Evolutionary conservation across 2,888 invertebrate species (phyloP), one percentile per base, ranked within the genome.

Genomic region (Orthosia gothica): DNA sequence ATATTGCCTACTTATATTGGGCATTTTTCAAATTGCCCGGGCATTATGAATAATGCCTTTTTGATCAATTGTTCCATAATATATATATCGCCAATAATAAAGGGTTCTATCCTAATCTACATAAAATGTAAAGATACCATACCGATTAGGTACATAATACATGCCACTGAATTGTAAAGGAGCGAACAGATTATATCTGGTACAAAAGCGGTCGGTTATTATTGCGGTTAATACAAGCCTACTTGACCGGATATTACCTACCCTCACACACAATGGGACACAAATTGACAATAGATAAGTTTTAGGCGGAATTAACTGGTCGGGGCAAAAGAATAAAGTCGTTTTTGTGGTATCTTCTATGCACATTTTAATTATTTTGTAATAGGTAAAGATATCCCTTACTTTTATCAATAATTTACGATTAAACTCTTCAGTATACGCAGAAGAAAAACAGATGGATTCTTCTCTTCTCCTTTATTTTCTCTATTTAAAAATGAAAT

Each of bases 161-260:
- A 32, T 67, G 20, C 52, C 55, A 59, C 2, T 58, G 59, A 78
- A 81, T 83, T 72, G 81, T 55, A 74, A 74, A 66, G 69, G 20
- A 70, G 5, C 57, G 57, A 70, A 45, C 50, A 68, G 52, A 76
- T 81, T 70, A 63, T 26, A 70, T 58, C 15, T 26, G 55, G 52
- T 49, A 76, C 66, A 79, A 81, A 73, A 73, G 61, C 57, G 20
- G 7, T 50, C 52, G 65, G 58, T 63, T 72, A 82, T 78, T 73
- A 80, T 83, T 70, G 61, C 57, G 23, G 50, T 23, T 68, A 66
- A 58, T 71, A 70, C 79, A 50, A 62, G 57, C 45, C 70, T 73
- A 83, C 76, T 83, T 79, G 73, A 79, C 81, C 84, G 86, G 81
- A 81, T 79, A 86, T 86, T 79, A 86, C 66, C 23, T 65, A 71